Base-by-base conservation (phyloP, 2,888 invertebrate genomes). In the Dryobota labecula region DNA sequence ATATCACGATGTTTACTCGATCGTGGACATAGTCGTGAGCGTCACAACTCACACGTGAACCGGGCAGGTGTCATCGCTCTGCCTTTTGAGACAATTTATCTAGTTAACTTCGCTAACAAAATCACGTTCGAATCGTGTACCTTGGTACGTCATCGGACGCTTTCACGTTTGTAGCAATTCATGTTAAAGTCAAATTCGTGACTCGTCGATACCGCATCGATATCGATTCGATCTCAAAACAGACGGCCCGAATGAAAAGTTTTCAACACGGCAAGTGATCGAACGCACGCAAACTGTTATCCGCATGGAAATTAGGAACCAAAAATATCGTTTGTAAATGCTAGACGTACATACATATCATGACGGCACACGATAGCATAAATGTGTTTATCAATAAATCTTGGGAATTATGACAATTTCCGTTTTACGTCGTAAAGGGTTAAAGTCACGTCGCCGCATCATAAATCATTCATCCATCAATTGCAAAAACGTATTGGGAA, bases 171-270 rank as follows among this genome's bases (percentile, higher is more conserved):
- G 76, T 53, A 62, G 69, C 47, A 71, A 80, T 82, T 90, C 87
- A 87, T 88, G 88, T 88, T 88, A 80, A 87, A 90, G 88, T 88
- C 53, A 88, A 90, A 92, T 90, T 92, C 94, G 94, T 95, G 93
- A 93, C 92, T 92, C 87, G 90, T 91, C 90, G 89, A 92, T 93
- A 90, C 88, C 85, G 87, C 88, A 88, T 84, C 89, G 84, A 90
- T 92, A 94, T 94, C 93, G 93, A 94, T 93, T 93, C 90, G 88
- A 95, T 94, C 93, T 94, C 90, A 87, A 92, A 90, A 91, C 91
- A 91, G 91, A 90, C 92, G 89, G 90, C 87, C 86, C 87, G 89
- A 89, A 90, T 91, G 92, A 92, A 94, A 95, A 94, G 90, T 94
- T 94, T 90, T 90, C 89, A 92, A 91, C 94, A 94, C 93, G 94